These are phyloP conservation scores for Drosophila incognita DNA, from an alignment of 2,888 invertebrate species.

Conservation along the genomic window DNA sequence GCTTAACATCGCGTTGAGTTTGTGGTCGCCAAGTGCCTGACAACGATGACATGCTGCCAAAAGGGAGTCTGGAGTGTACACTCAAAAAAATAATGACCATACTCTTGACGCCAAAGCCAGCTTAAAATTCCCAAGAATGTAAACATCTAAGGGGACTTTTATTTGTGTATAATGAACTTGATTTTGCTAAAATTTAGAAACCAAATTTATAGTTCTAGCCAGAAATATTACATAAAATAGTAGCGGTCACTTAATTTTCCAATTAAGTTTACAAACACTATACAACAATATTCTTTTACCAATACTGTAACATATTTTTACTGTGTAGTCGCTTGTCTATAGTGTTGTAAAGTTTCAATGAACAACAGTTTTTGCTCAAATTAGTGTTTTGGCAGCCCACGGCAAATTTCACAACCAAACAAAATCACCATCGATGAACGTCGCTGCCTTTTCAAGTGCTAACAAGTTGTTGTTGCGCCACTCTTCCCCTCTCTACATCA, in stretches of 20 bases:
- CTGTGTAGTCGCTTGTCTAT: neutral
- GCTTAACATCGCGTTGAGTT: slow-evolving; percentile 43
- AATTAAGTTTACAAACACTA: neutral
- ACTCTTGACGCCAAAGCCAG: neutral
- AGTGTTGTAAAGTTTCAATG: slow-evolving; percentile 66
- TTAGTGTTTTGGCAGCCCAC: slow-evolving; percentile 58
- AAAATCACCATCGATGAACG: slow-evolving; percentile 32
- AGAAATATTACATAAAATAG: neutral
- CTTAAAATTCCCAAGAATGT: neutral
- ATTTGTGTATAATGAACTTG: neutral
- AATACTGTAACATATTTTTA: neutral
- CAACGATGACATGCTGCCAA: slow-evolving; percentile 48
- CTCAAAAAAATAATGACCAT: neutral
- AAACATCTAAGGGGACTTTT: neutral
- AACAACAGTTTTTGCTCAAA: slow-evolving; percentile 29
- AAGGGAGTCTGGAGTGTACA: slow-evolving; percentile 41
- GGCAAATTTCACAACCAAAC: slow-evolving; percentile 69
- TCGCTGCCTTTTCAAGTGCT: slow-evolving; percentile 65
- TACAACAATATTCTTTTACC: neutral
- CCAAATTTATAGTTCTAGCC: neutral
- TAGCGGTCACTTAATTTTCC: neutral
- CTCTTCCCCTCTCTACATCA: neutral
- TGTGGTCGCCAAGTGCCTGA: slow-evolving; percentile 50
- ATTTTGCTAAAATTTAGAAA: neutral
- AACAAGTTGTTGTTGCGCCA: slow-evolving; percentile 53